Evolutionary conservation across 2,113 vertebrate genomes (phyloP).

Genomic region (Antechinus flavipes): DNA sequence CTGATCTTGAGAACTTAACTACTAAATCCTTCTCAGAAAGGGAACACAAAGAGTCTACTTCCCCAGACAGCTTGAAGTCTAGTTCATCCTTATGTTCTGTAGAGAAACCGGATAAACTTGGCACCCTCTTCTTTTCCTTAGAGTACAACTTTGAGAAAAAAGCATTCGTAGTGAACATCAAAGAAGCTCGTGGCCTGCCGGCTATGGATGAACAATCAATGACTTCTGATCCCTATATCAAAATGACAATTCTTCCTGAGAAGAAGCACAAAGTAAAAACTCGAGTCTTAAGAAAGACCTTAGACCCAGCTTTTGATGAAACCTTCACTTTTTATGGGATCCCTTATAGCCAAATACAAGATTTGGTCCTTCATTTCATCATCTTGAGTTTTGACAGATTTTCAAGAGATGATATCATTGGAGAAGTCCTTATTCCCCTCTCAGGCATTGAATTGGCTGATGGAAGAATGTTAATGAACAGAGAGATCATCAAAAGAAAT

Average conservation of each 20-base stretch:
- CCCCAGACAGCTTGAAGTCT: conserved; percentile 91
- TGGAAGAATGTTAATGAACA: conserved; percentile 94
- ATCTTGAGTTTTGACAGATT: conserved; percentile 98
- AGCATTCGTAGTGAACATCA: conserved; percentile 97
- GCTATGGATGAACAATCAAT: conserved; percentile 98
- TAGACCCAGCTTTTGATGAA: conserved; percentile 98
- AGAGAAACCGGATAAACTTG: conserved; percentile 89
- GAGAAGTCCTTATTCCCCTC: conserved; percentile 95
- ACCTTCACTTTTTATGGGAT: conserved; percentile 99
- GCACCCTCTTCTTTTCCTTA: conserved; percentile 95
- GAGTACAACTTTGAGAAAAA: conserved; percentile 98
- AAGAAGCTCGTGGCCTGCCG: conserved; percentile 94
- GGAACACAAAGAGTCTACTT: conserved; percentile 86
- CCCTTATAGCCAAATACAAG: conserved; percentile 91
- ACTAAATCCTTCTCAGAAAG: conserved; percentile 88
- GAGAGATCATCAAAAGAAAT: conserved; percentile 97
- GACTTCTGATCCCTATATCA: conserved; percentile 99
- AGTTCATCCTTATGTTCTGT: conserved; percentile 90
- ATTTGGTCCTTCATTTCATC: conserved; percentile 95
- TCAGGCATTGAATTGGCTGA: conserved; percentile 92
- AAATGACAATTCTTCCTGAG: conserved; percentile 97
- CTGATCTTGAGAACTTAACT: conserved; percentile 89
- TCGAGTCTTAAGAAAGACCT: conserved; percentile 96
- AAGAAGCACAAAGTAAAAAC: conserved; percentile 99
- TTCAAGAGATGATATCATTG: conserved; percentile 97